A percentile compares a stretch with the other conserved stretches of the same genome.
These are phyloP conservation scores for Sarcophaga peregrina DNA, from an alignment of 1,140 invertebrate genomes.

Conservation along the genomic window DNA sequence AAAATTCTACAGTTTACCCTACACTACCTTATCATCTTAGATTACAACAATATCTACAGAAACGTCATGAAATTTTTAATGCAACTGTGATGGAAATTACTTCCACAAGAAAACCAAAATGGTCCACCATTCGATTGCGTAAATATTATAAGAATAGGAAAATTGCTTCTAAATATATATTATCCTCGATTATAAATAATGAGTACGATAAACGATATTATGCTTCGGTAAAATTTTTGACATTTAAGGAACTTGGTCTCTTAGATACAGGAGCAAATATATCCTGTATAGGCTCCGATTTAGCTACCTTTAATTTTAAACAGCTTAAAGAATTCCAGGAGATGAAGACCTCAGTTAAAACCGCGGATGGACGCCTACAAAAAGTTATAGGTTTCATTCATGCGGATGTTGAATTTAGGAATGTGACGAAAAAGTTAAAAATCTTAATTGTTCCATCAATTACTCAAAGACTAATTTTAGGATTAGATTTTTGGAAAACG, in stretches of 20 bases:
- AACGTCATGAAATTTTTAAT: neutral
- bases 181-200: too few relatives aligned
- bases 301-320: too few relatives aligned
- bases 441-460: neutral
- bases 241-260: neutral
- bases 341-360: too few relatives aligned
- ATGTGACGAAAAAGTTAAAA: neutral
- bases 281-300: too few relatives aligned
- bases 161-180: too few relatives aligned
- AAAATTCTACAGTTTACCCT: neutral
- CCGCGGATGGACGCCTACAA: too few relatives aligned
- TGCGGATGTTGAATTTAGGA: neutral
- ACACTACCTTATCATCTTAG: neutral
- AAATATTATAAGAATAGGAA: too few relatives aligned
- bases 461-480: slow-evolving; percentile 7
- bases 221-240: neutral
- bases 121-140: too few relatives aligned
- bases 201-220: neutral
- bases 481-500: neutral
- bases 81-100: too few relatives aligned
- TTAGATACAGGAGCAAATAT: neutral
- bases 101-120: too few relatives aligned
- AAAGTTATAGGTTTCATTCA: neutral
- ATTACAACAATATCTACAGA: neutral
- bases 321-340: neutral